A percentile compares a stretch with the other conserved stretches of the same genome.
These are phyloP conservation scores for Phymastichus coffea DNA, from an alignment of 1,140 invertebrate genomes.

Conservation along the genomic window DNA sequence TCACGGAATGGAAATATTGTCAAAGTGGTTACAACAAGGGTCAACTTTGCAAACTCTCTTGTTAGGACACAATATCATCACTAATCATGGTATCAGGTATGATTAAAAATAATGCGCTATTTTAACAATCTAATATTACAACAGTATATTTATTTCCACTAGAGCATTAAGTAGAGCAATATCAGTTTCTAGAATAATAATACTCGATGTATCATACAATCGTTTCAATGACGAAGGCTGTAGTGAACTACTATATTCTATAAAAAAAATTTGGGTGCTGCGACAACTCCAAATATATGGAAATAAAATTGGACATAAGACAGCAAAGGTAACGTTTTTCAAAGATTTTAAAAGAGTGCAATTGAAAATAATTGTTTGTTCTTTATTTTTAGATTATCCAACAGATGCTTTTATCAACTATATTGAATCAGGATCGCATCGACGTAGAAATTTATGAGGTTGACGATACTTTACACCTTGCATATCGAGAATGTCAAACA, in stretches of 20 bases:
- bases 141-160: background rate
- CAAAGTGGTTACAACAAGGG: constrained; percentile 54
- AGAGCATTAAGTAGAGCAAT: constrained; percentile 55
- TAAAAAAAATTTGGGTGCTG: constrained; percentile 58
- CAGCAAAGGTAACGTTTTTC: constrained; percentile 42
- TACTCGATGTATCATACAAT: constrained; percentile 59
- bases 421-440: constrained; percentile 56
- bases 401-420: constrained; percentile 56
- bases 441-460: constrained; percentile 60
- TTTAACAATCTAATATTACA: background rate
- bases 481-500: no score
- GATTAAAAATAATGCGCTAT: background rate
- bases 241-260: constrained; percentile 54
- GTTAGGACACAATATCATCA: constrained; percentile 55
- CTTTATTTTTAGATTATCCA: constrained; percentile 45
- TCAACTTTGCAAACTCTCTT: constrained; percentile 55
- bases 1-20: constrained; percentile 56
- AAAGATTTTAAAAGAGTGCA: no score
- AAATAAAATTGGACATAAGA: constrained; percentile 51
- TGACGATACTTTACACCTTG: constrained; percentile 54
- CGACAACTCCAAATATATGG: constrained; percentile 60
- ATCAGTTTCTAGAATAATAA: constrained; percentile 57
- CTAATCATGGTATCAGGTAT: constrained; percentile 57
- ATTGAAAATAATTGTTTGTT: background rate
- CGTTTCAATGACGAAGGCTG: constrained; percentile 56